These are phyloP conservation scores for Torymus tubicola DNA, from an alignment of 2,888 invertebrate species.

Conservation along the genomic window DNA sequence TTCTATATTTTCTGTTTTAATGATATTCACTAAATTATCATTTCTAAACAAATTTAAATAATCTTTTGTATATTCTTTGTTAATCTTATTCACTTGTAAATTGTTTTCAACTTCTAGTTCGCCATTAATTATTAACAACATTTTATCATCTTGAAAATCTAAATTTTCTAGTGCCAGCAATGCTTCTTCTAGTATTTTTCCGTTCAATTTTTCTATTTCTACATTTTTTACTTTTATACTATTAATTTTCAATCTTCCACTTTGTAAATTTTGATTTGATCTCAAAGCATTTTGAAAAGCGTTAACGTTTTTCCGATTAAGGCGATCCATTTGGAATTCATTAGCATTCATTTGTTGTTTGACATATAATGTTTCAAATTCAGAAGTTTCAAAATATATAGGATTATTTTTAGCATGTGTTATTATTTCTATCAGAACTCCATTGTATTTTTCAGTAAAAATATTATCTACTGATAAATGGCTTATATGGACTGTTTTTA, in stretches of 20 bases:
- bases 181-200: constrained; percentile 14
- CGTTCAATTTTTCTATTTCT: constrained; percentile 30
- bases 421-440: constrained; percentile 61
- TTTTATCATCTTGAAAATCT: neutral
- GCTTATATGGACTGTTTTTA: constrained; percentile 44
- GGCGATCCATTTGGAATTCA: constrained; percentile 56
- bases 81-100: constrained; percentile 60
- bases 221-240: constrained; percentile 57
- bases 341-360: constrained; percentile 57
- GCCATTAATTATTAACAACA: constrained; percentile 63
- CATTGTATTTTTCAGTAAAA: constrained; percentile 64
- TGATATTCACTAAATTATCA: constrained; percentile 36
- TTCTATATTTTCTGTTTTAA: constrained; percentile 58
- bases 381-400: constrained; percentile 42
- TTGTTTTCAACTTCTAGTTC: constrained; percentile 61
- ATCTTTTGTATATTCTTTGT: constrained; percentile 47
- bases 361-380: constrained; percentile 59
- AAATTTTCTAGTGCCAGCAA: neutral
- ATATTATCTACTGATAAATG: constrained; percentile 61
- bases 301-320: constrained; percentile 53
- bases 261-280: constrained; percentile 41
- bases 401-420: constrained; percentile 49
- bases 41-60: constrained; percentile 60
- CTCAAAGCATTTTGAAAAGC: constrained; percentile 47
- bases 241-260: constrained; percentile 42